A percentile compares a stretch with the other conserved stretches of the same genome.
Evolutionary conservation across 1,140 invertebrate species (phyloP).

Genomic region (Frieseomelitta varia): DNA sequence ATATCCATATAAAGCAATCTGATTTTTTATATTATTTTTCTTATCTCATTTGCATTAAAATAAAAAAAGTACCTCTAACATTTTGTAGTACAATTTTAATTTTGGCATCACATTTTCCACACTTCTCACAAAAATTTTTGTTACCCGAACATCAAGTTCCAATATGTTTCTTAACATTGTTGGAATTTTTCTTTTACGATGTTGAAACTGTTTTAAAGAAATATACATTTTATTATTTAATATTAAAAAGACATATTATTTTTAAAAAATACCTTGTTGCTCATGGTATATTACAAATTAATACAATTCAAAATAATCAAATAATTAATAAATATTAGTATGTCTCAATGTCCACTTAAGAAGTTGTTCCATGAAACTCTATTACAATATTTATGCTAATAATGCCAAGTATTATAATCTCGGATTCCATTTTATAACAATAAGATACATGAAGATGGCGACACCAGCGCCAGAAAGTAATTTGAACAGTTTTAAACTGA

Average conservation of each 20-base stretch:
- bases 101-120: constrained; percentile 84
- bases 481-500: constrained; percentile 16
- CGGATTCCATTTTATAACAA: not conserved
- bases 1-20: not conserved
- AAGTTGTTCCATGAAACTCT: too few relatives aligned
- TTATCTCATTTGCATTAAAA: not conserved
- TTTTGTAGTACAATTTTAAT: constrained; percentile 85
- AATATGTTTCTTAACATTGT: constrained; percentile 82
- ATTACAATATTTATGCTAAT: too few relatives aligned
- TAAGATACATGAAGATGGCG: not conserved
- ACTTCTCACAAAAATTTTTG: constrained; percentile 85
- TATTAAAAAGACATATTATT: not conserved
- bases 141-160: constrained; percentile 84
- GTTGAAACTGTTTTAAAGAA: not conserved
- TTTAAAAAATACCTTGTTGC: not conserved
- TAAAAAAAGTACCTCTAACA: constrained; percentile 85
- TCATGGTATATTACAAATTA: not conserved
- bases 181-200: constrained; percentile 82
- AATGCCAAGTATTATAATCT: too few relatives aligned
- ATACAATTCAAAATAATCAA: not conserved
- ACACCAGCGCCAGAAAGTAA: not conserved
- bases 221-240: not conserved
- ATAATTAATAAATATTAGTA: not conserved
- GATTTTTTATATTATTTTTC: not conserved
- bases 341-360: too few relatives aligned